Conservation (phyloP, 1,140 invertebrate species). For the Hyles euphorbiae region DNA sequence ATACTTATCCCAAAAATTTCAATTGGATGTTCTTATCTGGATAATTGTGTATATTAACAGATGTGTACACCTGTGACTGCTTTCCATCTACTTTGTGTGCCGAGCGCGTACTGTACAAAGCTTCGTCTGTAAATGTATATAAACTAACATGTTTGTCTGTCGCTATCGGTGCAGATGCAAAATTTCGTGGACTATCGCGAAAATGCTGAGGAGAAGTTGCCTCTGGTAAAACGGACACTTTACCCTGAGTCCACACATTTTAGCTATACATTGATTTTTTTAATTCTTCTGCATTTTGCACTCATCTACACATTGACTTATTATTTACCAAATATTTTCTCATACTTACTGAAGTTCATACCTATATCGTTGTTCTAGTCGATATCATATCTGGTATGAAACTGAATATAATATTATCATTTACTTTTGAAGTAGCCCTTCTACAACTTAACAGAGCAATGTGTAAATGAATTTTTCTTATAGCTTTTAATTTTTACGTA, state of each 20-base stretch:
- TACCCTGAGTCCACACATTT: slow-evolving; percentile 61
- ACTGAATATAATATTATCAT: too few species aligned
- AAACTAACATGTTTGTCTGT: slow-evolving; percentile 68
- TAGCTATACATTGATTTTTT: slow-evolving; percentile 41
- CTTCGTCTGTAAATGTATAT: slow-evolving; percentile 22
- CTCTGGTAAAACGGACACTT: slow-evolving; percentile 83
- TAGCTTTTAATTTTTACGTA: slow-evolving; percentile 17
- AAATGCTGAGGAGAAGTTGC: slow-evolving; percentile 89
- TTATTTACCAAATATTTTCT: too few species aligned
- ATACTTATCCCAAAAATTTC: too few species aligned
- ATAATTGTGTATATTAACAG: too few species aligned
- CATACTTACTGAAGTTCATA: too few species aligned
- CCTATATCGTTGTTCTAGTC: too few species aligned
- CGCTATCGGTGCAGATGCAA: slow-evolving; percentile 80
- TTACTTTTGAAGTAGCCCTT: too few species aligned
- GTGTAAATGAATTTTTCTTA: slow-evolving; percentile 19
- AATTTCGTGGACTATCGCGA: slow-evolving; percentile 92
- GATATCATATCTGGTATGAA: too few species aligned
- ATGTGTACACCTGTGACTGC: too few species aligned
- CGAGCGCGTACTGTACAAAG: slow-evolving; percentile 24
- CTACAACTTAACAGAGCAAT: slow-evolving; percentile 10
- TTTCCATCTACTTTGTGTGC: not conserved
- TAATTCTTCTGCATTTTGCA: slow-evolving; percentile 39
- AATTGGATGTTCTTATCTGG: too few species aligned
- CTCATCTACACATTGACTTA: slow-evolving; percentile 10